These are phyloP conservation scores for Fistularia commersonii DNA, from an alignment of 2,797 vertebrate genomes.

Conservation along the genomic window DNA sequence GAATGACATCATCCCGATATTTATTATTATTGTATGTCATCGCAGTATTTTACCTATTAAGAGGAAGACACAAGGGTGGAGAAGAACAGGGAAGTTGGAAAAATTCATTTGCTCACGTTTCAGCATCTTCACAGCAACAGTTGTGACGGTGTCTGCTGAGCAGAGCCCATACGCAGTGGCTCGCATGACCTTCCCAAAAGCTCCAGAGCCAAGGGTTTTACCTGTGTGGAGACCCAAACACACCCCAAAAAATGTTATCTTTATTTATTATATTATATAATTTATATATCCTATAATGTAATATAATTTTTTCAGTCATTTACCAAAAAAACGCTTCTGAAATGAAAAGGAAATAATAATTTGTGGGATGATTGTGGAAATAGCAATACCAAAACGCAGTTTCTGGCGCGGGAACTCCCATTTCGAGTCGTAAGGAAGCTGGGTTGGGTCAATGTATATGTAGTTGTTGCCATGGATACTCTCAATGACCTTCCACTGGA, in stretches of 20 bases:
- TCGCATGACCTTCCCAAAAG: constrained; percentile 95
- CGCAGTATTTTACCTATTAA: constrained; percentile 1
- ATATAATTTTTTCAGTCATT: background rate
- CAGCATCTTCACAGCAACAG: constrained; percentile 96
- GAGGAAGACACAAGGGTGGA: too few relatives aligned
- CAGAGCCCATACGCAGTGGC: constrained; percentile 91
- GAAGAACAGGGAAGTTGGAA: too few relatives aligned
- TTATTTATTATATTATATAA: too few relatives aligned
- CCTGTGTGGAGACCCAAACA: constrained; percentile 66
- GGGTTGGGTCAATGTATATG: constrained; percentile 95
- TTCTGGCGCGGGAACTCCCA: constrained; percentile 98
- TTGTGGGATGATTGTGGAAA: background rate
- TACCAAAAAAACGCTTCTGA: background rate
- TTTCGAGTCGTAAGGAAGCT: constrained; percentile 96
- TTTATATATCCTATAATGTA: too few relatives aligned
- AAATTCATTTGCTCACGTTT: constrained; percentile 81
- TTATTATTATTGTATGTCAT: constrained; percentile 2
- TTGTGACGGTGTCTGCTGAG: constrained; percentile 88
- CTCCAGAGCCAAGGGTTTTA: constrained; percentile 91
- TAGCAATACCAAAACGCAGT: constrained; percentile 88
- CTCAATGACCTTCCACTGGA: constrained; percentile 99
- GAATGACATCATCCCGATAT: constrained; percentile 36
- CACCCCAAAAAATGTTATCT: background rate
- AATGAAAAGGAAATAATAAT: background rate
- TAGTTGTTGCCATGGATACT: constrained; percentile 98